phyloP scores from a whole-genome alignment of 2,888 invertebrate genomes.

The Dicranocentrus wangi region DNA sequence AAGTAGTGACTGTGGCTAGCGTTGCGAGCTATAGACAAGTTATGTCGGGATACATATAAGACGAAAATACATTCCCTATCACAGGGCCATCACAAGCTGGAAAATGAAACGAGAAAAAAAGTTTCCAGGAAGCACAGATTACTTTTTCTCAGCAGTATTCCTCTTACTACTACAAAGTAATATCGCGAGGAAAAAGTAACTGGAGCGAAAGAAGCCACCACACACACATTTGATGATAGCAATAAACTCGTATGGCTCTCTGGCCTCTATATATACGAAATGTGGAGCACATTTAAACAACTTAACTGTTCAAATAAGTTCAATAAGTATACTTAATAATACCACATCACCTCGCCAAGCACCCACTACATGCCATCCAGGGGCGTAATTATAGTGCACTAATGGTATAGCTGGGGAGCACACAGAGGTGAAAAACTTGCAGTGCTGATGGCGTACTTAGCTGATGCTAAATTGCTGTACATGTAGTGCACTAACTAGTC shows the following conservation, averaged over 20 bases:
- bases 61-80: too few species aligned
- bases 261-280: neutral
- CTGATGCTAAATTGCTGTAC: neutral
- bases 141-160: neutral
- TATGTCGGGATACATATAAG: too few species aligned
- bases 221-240: neutral
- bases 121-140: conserved; percentile 17
- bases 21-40: too few species aligned
- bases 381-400: conserved; percentile 1
- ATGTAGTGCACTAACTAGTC: too few species aligned
- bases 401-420: neutral
- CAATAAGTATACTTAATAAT: conserved; percentile 7
- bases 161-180: neutral
- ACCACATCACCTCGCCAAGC: neutral
- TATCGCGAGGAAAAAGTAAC: neutral
- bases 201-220: neutral
- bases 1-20: too few species aligned
- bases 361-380: neutral
- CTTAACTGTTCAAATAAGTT: conserved; percentile 8
- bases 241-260: neutral
- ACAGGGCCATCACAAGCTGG: too few species aligned
- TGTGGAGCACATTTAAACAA: conserved; percentile 11
- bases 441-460: neutral
- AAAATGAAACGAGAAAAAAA: conserved; percentile 15
- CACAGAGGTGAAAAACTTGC: too few species aligned